Conservation (phyloP, 2,888 invertebrate species). For the Scaptomyza reducta region DNA sequence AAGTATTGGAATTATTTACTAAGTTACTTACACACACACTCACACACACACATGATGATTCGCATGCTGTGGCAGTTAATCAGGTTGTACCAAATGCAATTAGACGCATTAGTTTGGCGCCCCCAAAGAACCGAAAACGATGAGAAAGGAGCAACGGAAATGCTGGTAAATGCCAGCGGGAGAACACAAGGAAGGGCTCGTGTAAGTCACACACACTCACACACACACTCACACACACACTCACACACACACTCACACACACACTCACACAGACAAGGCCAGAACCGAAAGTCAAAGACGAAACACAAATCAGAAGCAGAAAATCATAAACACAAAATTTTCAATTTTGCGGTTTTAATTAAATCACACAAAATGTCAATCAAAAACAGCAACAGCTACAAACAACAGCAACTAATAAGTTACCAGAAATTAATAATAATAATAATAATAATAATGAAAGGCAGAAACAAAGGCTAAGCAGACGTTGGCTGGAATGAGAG, state of each 20-base stretch:
- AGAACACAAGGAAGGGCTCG: neutral
- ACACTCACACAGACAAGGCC: too few relatives aligned
- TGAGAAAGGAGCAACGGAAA: too few relatives aligned
- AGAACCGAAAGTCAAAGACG: conserved; percentile 10
- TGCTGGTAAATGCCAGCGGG: too few relatives aligned
- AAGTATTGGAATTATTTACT: too few relatives aligned
- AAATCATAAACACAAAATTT: conserved; percentile 24
- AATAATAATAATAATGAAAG: neutral
- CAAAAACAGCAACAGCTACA: conserved; percentile 52
- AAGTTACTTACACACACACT: too few relatives aligned
- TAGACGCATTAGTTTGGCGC: conserved; percentile 65
- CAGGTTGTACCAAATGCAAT: conserved; percentile 70
- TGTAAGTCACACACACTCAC: too few relatives aligned
- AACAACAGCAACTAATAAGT: conserved; percentile 69
- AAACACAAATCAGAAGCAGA: neutral
- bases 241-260: too few relatives aligned
- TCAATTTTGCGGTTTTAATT: conserved; percentile 72
- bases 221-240: too few relatives aligned
- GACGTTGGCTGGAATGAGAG: neutral
- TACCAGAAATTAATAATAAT: conserved; percentile 46
- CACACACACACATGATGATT: too few relatives aligned
- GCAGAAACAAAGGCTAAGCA: neutral
- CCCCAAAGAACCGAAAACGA: conserved; percentile 16
- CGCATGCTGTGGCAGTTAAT: conserved; percentile 55
- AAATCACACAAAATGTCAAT: conserved; percentile 68